Conservation (phyloP, 2,888 invertebrate species). For the Pteria penguin region DNA sequence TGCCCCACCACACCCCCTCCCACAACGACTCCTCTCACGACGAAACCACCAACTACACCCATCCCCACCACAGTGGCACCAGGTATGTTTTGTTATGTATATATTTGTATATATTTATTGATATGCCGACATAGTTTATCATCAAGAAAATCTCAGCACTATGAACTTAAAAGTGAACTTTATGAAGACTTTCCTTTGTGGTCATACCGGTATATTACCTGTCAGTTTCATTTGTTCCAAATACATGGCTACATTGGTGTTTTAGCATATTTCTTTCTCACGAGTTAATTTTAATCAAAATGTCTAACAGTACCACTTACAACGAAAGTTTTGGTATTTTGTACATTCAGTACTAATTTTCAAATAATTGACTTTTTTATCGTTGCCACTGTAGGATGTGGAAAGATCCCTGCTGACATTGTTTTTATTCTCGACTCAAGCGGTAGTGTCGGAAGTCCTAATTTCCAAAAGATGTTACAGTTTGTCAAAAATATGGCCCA, state of each 20-base stretch:
- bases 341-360: too few relatives aligned
- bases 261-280: too few relatives aligned
- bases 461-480: slow-evolving; percentile 53
- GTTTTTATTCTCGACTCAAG: slow-evolving; percentile 59
- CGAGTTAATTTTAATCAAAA: too few relatives aligned
- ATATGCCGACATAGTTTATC: neutral
- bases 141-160: neutral
- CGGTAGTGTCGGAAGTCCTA: slow-evolving; percentile 52
- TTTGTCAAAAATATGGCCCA: slow-evolving; percentile 54
- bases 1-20: slow-evolving; percentile 65
- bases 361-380: too few relatives aligned
- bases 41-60: slow-evolving; percentile 27
- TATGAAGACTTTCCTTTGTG: neutral
- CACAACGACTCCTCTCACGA: slow-evolving; percentile 48
- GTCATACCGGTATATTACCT: too few relatives aligned
- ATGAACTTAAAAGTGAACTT: neutral
- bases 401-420: slow-evolving; percentile 55
- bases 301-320: too few relatives aligned
- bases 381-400: slow-evolving; percentile 40
- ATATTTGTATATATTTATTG: too few relatives aligned
- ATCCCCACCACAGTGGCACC: slow-evolving; percentile 45
- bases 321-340: too few relatives aligned
- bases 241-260: too few relatives aligned
- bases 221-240: neutral
- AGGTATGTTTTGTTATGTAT: slow-evolving; percentile 34